These are phyloP conservation scores for Crossaster papposus DNA, from an alignment of 53 echinoderm and acorn worm species.

Conservation along the genomic window DNA sequence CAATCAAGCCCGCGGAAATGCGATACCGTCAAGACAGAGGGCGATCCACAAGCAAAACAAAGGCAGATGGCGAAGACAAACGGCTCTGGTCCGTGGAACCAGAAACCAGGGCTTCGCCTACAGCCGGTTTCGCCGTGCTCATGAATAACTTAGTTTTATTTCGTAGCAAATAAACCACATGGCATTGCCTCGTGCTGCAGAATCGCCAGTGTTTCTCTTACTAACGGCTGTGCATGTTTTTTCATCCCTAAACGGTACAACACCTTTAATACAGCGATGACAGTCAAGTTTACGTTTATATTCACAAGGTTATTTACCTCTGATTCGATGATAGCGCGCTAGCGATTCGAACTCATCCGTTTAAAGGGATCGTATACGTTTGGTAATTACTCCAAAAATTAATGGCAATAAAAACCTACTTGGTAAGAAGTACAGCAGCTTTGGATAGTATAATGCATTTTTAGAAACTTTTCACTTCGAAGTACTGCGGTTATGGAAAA, in stretches of 20 bases:
- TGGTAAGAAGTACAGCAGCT: too few species aligned
- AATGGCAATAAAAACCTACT: too few species aligned
- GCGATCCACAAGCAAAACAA: slow-evolving; percentile 55
- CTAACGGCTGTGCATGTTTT: too few species aligned
- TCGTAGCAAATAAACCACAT: too few species aligned
- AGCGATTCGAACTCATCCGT: too few species aligned
- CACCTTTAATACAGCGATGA: neutral
- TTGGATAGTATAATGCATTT: too few species aligned
- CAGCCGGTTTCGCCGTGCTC: slow-evolving; percentile 2
- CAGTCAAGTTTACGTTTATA: neutral
- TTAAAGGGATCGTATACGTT: too few species aligned
- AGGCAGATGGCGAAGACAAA: slow-evolving; percentile 45
- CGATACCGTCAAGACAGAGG: slow-evolving; percentile 17
- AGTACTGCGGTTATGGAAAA: too few species aligned
- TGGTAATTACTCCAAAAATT: too few species aligned
- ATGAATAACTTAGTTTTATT: slow-evolving; percentile 25
- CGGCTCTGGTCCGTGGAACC: neutral
- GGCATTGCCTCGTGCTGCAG: slow-evolving; percentile 22
- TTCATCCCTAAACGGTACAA: slow-evolving; percentile 5
- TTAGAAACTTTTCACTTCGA: too few species aligned
- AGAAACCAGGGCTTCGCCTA: slow-evolving; percentile 22
- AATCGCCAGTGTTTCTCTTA: neutral
- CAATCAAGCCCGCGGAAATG: slow-evolving; percentile 39
- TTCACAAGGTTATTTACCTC: slow-evolving; percentile 4
- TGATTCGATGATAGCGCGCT: neutral